Percentiles rank a stretch among this genome's conserved stretches.
Conservation (phyloP, 1,140 invertebrate species). For the Drosophila fuyamai region DNA sequence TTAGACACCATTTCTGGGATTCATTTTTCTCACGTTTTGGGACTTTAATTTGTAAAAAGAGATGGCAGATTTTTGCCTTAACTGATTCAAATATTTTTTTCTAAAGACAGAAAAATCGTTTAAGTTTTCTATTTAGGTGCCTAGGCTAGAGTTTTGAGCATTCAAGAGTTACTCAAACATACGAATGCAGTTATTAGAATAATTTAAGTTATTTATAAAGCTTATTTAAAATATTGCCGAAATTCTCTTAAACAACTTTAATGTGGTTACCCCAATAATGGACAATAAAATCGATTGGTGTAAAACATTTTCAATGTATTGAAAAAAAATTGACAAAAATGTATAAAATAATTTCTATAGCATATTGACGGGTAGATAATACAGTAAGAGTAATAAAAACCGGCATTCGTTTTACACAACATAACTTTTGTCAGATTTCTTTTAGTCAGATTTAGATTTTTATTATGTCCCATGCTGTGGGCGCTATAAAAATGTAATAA, state of each 20-base stretch:
- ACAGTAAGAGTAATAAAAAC: constrained; percentile 5
- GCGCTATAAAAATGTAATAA: constrained; percentile 69
- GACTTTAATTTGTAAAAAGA: constrained; percentile 30
- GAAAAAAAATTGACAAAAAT: background rate
- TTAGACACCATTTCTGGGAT: constrained; percentile 29
- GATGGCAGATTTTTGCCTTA: constrained; percentile 53
- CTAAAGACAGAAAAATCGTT: background rate
- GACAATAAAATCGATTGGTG: background rate
- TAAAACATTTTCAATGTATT: background rate
- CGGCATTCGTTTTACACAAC: constrained; percentile 4
- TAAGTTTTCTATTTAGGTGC: background rate
- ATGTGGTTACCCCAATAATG: too few species aligned
- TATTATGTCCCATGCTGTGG: constrained; percentile 40
- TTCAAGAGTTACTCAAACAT: too few species aligned
- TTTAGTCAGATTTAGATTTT: constrained; percentile 25
- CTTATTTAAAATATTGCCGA: too few species aligned
- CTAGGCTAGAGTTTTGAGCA: too few species aligned
- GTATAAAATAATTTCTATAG: background rate
- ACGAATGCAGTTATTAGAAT: too few species aligned
- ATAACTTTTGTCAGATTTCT: constrained; percentile 16
- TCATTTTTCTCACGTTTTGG: constrained; percentile 35
- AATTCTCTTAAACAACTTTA: too few species aligned
- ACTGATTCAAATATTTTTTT: constrained; percentile 39
- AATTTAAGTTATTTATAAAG: too few species aligned
- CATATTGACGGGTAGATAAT: background rate